These are phyloP conservation scores for Cisticola juncidis DNA, from an alignment of 2,113 vertebrate genomes.

Conservation along the genomic window DNA sequence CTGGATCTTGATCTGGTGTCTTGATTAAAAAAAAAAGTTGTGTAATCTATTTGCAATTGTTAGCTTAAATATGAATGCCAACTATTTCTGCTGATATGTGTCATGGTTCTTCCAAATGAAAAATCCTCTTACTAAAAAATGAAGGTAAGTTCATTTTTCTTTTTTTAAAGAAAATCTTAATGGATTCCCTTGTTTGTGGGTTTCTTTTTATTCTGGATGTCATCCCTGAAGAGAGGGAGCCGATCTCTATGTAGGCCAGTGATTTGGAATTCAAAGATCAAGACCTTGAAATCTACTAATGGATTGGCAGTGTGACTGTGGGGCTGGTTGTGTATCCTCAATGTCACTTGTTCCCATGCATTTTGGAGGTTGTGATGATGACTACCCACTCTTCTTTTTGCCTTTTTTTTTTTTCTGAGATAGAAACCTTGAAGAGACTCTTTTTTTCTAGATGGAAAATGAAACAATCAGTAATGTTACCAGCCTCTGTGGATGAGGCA, in stretches of 20 bases:
- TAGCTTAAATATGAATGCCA: neutral
- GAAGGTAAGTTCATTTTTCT: neutral
- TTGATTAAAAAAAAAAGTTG: neutral
- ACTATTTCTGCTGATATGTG: neutral
- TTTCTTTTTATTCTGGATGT: neutral
- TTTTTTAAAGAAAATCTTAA: neutral
- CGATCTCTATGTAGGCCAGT: neutral
- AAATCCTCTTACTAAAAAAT: neutral
- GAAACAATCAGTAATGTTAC: neutral
- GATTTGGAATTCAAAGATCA: neutral
- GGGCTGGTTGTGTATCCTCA: neutral
- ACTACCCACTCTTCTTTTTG: neutral
- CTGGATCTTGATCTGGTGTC: neutral
- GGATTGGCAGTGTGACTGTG: neutral
- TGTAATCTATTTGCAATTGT: neutral
- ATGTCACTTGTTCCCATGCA: neutral
- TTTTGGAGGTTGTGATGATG: neutral
- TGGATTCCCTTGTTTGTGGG: neutral
- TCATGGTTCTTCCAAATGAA: neutral
- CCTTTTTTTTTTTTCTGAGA: neutral
- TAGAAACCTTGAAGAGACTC: accelerated
- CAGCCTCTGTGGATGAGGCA: neutral
- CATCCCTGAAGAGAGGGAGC: neutral
- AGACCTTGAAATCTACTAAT: neutral
- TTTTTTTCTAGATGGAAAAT: neutral